phyloP scores from a whole-genome alignment of 1,140 invertebrate genomes.

The Drosophila biarmipes region DNA sequence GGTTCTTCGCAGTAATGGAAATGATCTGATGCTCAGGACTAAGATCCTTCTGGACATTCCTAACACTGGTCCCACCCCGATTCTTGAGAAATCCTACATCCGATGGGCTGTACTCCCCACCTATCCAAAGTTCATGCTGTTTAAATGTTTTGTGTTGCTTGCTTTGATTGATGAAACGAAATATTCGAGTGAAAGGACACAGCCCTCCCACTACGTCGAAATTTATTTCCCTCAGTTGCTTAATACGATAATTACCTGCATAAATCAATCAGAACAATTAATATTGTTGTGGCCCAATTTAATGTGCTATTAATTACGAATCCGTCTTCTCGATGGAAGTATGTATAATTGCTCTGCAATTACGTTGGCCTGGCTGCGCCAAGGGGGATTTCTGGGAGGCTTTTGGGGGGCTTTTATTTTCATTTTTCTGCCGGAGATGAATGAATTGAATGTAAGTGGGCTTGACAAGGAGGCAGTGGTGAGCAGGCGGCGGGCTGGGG shows the following conservation, averaged over 20 bases:
- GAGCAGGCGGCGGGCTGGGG: background rate
- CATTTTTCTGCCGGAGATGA: slow-evolving; percentile 49
- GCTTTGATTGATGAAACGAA: slow-evolving; percentile 10
- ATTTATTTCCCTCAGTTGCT: slow-evolving; percentile 36
- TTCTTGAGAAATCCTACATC: slow-evolving; percentile 2
- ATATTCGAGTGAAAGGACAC: slow-evolving; percentile 13
- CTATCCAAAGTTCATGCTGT: slow-evolving; percentile 10
- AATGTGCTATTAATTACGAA: slow-evolving; percentile 75
- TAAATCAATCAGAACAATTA: slow-evolving; percentile 75
- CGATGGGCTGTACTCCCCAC: background rate
- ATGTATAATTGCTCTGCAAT: slow-evolving; percentile 57
- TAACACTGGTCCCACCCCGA: too few relatives aligned
- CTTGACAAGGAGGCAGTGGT: slow-evolving; percentile 35
- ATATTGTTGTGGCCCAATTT: slow-evolving; percentile 69
- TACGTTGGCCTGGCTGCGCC: slow-evolving; percentile 18
- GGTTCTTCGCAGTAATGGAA: background rate
- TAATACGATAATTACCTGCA: slow-evolving; percentile 69
- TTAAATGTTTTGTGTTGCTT: background rate
- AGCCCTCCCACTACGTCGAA: background rate
- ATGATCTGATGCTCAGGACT: background rate
- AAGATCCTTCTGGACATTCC: background rate
- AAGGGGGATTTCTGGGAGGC: background rate
- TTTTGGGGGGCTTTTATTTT: slow-evolving; percentile 33
- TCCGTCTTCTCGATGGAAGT: slow-evolving; percentile 62
- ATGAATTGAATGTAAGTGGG: slow-evolving; percentile 55